These are phyloP conservation scores for Mus spicilegus DNA, from an alignment of 2,113 vertebrate genomes.

Conservation along the genomic window DNA sequence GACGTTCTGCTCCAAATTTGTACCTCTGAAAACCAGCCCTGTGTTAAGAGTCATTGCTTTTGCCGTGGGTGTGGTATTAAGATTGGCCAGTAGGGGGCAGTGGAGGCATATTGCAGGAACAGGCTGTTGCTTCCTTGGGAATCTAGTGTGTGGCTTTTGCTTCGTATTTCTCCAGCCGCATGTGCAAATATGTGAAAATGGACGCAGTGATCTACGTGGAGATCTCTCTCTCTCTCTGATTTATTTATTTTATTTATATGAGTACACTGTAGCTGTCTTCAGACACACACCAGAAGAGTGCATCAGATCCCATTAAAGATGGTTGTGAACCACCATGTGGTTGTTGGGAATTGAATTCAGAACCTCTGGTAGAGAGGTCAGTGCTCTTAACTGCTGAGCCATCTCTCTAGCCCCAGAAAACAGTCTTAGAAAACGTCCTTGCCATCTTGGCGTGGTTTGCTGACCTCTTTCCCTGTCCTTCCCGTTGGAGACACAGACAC, in stretches of 20 bases:
- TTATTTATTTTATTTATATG: too few species aligned
- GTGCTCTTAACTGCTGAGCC: too few species aligned
- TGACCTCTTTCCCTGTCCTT: background rate
- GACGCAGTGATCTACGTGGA: background rate
- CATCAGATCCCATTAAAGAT: too few species aligned
- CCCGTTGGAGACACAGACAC: background rate
- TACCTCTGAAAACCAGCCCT: background rate
- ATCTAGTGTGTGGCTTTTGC: background rate
- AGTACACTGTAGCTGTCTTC: too few species aligned
- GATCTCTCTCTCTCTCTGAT: too few species aligned
- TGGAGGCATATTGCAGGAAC: background rate
- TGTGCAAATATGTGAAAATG: rapidly evolving
- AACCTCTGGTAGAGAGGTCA: too few species aligned
- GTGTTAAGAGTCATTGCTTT: background rate
- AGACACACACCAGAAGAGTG: too few species aligned
- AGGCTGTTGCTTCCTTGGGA: too few species aligned
- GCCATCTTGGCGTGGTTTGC: background rate
- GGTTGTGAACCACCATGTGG: too few species aligned
- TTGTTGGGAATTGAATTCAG: too few species aligned
- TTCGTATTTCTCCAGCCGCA: background rate
- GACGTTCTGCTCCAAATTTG: background rate
- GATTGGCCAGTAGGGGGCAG: constrained; percentile 50
- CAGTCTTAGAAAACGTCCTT: too few species aligned
- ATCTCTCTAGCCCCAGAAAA: too few species aligned
- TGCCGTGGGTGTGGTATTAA: background rate